Conservation (phyloP, 2,888 invertebrate species). For the Lasioglossum pauxillum region DNA sequence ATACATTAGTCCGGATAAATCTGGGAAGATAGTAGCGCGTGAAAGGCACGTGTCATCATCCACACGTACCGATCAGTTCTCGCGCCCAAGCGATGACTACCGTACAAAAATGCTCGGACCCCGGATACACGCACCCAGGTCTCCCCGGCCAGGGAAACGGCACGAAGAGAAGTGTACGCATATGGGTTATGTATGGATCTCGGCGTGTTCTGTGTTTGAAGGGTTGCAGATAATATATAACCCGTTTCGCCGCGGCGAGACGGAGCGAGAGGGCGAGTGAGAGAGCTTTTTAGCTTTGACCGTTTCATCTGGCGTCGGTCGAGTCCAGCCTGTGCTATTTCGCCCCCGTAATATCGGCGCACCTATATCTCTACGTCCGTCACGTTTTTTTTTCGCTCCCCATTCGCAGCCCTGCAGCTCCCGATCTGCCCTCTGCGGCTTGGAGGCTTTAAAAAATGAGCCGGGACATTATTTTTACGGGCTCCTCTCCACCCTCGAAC, state of each 20-base stretch:
- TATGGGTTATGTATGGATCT: conserved; percentile 71
- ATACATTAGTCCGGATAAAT: not conserved
- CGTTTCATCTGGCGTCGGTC: conserved; percentile 75
- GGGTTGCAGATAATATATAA: conserved; percentile 77
- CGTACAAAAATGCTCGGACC: not conserved
- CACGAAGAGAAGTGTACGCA: conserved; percentile 54
- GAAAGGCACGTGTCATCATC: not conserved
- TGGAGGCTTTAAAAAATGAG: conserved; percentile 77
- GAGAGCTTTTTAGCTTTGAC: conserved; percentile 79
- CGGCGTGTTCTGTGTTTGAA: conserved; percentile 74
- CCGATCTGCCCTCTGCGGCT: conserved; percentile 32
- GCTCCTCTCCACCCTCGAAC: conserved; percentile 50
- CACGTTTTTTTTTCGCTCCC: conserved; percentile 73
- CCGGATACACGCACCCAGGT: conserved; percentile 1
- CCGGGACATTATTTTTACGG: conserved; percentile 80
- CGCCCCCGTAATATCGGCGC: conserved; percentile 70
- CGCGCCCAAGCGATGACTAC: not conserved
- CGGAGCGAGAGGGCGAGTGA: conserved; percentile 24
- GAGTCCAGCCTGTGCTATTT: conserved; percentile 67
- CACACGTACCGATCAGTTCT: not conserved
- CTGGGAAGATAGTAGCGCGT: not conserved
- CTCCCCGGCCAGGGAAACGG: conserved; percentile 26
- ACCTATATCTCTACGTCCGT: conserved; percentile 76
- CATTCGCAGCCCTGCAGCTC: conserved; percentile 56
- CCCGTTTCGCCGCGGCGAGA: conserved; percentile 57